Conservation (phyloP, 1,140 invertebrate genomes). For the Brachionus rubens region DNA sequence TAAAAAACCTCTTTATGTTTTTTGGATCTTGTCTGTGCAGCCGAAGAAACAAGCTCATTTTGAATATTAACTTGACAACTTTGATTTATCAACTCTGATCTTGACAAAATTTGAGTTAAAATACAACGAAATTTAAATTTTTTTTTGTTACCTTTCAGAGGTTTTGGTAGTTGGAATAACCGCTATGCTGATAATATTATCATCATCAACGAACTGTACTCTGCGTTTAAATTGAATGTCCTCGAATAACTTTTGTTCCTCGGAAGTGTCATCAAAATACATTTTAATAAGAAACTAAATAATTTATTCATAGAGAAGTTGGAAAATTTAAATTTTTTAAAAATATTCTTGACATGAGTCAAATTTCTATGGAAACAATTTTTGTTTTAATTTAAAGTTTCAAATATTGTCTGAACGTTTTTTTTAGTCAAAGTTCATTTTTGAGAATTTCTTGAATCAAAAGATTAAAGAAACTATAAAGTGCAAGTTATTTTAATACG, state of each 20-base stretch:
- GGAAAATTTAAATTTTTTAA: conserved; percentile 1
- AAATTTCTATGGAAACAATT: background rate
- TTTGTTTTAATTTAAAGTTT: background rate
- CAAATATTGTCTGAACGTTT: too few species aligned
- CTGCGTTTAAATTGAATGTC: conserved; percentile 45
- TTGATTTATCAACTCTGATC: background rate
- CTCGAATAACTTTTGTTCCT: conserved; percentile 24
- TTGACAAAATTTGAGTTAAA: too few species aligned
- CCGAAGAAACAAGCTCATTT: background rate
- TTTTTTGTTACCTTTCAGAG: background rate
- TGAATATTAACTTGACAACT: conserved; percentile 41
- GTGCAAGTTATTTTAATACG: background rate
- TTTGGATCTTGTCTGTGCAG: conserved; percentile 42
- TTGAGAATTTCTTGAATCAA: too few species aligned
- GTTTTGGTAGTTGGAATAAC: background rate
- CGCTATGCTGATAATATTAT: background rate
- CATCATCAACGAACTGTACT: conserved; percentile 32
- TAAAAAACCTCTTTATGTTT: conserved; percentile 26
- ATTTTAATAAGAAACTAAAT: background rate
- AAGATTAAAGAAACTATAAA: background rate
- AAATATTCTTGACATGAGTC: background rate
- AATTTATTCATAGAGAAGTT: background rate
- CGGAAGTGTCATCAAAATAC: conserved; percentile 38
- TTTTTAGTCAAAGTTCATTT: too few species aligned
- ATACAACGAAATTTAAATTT: background rate